These are phyloP conservation scores for Mustelus asterias DNA, from an alignment of 2,113 vertebrate genomes.

Conservation along the genomic window DNA sequence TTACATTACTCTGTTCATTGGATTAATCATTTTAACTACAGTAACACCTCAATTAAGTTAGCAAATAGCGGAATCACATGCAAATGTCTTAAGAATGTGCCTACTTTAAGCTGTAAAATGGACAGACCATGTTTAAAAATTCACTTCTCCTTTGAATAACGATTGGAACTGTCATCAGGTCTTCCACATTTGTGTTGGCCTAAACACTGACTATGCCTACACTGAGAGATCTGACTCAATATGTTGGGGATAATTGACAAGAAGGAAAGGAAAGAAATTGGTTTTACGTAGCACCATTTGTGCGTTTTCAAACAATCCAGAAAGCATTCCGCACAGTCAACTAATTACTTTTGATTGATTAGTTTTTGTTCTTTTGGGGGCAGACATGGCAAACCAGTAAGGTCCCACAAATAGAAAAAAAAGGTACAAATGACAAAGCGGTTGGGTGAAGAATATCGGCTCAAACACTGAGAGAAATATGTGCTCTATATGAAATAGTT, in stretches of 20 bases:
- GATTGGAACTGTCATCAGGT: background rate
- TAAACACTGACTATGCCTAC: background rate
- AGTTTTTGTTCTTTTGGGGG: background rate
- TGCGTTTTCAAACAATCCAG: background rate
- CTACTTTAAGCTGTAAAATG: background rate
- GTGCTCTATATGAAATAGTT: background rate
- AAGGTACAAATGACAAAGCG: background rate
- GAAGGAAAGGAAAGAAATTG: background rate
- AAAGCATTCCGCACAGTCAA: background rate
- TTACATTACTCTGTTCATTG: background rate
- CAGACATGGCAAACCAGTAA: background rate
- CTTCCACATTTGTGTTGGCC: background rate
- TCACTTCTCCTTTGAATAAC: background rate
- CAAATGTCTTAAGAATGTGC: background rate
- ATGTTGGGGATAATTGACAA: background rate
- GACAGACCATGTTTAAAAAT: background rate
- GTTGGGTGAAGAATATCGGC: background rate
- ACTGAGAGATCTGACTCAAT: background rate
- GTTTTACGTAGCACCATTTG: background rate
- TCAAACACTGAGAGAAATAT: background rate
- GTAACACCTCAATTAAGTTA: background rate
- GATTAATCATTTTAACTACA: background rate
- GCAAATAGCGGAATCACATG: background rate
- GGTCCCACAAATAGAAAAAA: background rate
- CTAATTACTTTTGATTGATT: background rate